Conservation (phyloP, 2,797 vertebrate genomes). For the Cirrhinus molitorella region DNA sequence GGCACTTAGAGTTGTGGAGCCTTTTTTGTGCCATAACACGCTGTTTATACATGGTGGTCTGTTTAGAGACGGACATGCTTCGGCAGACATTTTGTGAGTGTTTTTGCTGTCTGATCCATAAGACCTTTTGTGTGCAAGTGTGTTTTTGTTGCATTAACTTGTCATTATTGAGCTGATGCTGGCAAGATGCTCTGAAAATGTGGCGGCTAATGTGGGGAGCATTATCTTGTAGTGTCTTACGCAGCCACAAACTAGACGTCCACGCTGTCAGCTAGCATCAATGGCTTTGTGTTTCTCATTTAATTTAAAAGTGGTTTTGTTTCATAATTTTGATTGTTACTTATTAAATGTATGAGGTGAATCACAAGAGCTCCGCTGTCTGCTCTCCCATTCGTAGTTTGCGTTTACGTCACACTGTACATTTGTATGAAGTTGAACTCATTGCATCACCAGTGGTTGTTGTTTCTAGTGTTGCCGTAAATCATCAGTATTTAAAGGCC, state of each 20-base stretch:
- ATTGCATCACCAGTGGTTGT: neutral
- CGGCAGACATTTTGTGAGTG: constrained; percentile 12
- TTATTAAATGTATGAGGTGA: neutral
- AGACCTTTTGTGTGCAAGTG: constrained; percentile 19
- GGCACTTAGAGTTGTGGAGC: constrained; percentile 29
- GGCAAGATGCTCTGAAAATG: constrained; percentile 15
- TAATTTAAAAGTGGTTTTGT: neutral
- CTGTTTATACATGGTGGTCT: constrained; percentile 32
- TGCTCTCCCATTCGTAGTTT: constrained; percentile 11
- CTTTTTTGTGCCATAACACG: constrained; percentile 26
- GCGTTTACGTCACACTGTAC: neutral
- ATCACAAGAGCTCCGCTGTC: constrained; percentile 5
- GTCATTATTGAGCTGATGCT: constrained; percentile 4
- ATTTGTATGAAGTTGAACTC: constrained; percentile 14
- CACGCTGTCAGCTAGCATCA: neutral
- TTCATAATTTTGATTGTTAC: neutral
- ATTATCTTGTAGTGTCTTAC: constrained; percentile 17
- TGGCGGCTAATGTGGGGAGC: neutral
- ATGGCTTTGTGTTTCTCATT: neutral
- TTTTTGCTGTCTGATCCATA: constrained; percentile 6
- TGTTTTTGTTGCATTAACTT: neutral
- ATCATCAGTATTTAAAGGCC: neutral
- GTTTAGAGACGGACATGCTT: constrained; percentile 39
- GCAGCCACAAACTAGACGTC: neutral
- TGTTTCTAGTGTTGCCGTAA: neutral